Evolutionary conservation across 2,113 vertebrate species (phyloP).

Genomic region (Tenrec ecaudatus): DNA sequence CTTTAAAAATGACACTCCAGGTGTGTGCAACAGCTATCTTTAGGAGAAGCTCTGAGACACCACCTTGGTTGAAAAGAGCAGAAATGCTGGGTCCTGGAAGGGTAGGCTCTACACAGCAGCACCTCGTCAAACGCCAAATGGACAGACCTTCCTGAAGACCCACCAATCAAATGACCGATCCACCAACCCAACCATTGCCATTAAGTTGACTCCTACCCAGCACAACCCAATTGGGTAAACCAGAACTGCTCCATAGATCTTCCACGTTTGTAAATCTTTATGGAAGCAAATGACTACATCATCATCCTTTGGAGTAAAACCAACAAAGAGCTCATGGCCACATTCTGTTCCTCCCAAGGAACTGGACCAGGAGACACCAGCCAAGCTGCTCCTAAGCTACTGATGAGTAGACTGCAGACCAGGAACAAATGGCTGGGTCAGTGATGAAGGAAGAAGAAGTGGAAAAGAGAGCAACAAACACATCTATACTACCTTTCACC

Average conservation of each 20-base stretch:
- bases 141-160: not conserved
- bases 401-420: not conserved
- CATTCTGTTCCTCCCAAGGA: not conserved
- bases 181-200: too few relatives aligned
- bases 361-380: not conserved
- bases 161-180: not conserved
- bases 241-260: not conserved
- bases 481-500: not conserved
- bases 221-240: not conserved
- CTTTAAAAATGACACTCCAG: not conserved
- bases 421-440: not conserved
- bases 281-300: not conserved
- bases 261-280: not conserved
- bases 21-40: not conserved
- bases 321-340: too few relatives aligned
- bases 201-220: not conserved
- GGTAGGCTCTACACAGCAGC: not conserved
- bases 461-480: not conserved
- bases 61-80: not conserved
- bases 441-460: fast-evolving
- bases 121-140: not conserved
- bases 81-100: not conserved
- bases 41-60: not conserved
- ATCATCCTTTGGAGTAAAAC: not conserved
- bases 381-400: too few relatives aligned